Evolutionary conservation across 2,888 invertebrate genomes (phyloP).

Genomic region (Coleophora deauratella): DNA sequence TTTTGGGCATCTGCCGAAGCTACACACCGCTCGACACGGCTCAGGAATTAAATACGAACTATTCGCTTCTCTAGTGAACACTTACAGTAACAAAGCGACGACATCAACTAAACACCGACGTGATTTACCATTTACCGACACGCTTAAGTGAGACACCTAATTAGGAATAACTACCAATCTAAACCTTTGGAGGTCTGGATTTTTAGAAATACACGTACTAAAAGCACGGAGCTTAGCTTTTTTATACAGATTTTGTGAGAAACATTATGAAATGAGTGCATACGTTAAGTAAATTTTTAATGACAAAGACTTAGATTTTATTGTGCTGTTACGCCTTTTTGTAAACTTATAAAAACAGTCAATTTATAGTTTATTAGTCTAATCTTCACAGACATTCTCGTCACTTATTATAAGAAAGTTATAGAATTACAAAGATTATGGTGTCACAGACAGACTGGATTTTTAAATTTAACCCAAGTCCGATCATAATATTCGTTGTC

Average conservation of each 20-base stretch:
- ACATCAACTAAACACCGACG: conserved; percentile 68
- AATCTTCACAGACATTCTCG: too few relatives aligned
- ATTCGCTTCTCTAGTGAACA: conserved; percentile 50
- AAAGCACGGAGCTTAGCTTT: conserved; percentile 41
- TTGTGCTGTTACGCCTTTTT: conserved; percentile 13
- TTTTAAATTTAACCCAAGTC: too few relatives aligned
- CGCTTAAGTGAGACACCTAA: conserved; percentile 36
- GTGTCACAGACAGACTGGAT: too few relatives aligned
- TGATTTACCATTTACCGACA: conserved; percentile 15
- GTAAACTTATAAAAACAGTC: neutral
- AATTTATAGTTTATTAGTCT: too few relatives aligned
- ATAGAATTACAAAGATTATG: too few relatives aligned
- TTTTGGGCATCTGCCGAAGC: conserved; percentile 27
- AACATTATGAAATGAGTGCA: conserved; percentile 34
- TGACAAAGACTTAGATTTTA: conserved; percentile 22
- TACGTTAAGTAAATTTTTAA: conserved; percentile 12
- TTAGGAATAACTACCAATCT: conserved; percentile 27
- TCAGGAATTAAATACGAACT: conserved; percentile 44
- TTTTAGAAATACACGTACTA: conserved; percentile 31
- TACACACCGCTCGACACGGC: conserved; percentile 23
- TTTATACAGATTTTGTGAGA: conserved; percentile 29
- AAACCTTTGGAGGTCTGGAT: conserved; percentile 18
- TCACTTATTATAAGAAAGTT: too few relatives aligned
- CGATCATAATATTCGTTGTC: too few relatives aligned
- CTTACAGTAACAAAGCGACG: conserved; percentile 55